These are phyloP conservation scores for Natator depressus DNA, from an alignment of 2,113 vertebrate species.

Conservation along the genomic window DNA sequence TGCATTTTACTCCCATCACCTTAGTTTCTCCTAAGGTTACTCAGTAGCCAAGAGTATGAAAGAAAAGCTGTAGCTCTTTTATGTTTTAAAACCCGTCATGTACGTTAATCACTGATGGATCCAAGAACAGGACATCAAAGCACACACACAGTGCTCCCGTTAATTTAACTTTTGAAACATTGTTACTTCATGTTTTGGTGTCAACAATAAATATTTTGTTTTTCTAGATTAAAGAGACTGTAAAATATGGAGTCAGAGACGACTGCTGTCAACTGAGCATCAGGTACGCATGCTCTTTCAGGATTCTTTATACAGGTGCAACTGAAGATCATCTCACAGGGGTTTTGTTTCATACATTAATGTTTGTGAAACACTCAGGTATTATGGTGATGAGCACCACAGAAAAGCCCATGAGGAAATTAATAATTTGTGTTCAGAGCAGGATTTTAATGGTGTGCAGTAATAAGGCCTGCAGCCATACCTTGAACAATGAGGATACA, in stretches of 20 bases:
- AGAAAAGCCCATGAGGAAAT: neutral
- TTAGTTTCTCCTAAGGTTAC: slow-evolving; percentile 14
- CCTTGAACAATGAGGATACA: neutral
- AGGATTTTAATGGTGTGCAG: neutral
- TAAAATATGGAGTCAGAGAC: slow-evolving; percentile 16
- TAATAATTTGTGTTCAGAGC: neutral
- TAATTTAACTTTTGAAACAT: slow-evolving; percentile 56
- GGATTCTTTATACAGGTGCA: slow-evolving; percentile 10
- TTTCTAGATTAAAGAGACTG: slow-evolving; percentile 51
- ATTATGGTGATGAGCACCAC: neutral
- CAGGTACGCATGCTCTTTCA: neutral
- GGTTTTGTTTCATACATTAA: neutral
- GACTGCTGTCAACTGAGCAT: neutral
- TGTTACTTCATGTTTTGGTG: slow-evolving; percentile 28
- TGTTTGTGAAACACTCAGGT: neutral
- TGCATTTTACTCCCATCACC: neutral
- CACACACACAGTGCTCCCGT: neutral
- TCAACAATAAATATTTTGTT: slow-evolving; percentile 41
- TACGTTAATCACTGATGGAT: slow-evolving; percentile 40
- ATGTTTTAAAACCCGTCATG: slow-evolving; percentile 52
- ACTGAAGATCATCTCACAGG: neutral
- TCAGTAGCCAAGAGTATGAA: slow-evolving; percentile 22
- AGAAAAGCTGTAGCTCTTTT: slow-evolving; percentile 12
- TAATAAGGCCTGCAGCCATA: neutral
- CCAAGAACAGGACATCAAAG: slow-evolving; percentile 55